A percentile compares a stretch with the other conserved stretches of the same genome.
phyloP scores from a whole-genome alignment of 2,113 vertebrate species.

The Hippopotamus amphibius region DNA sequence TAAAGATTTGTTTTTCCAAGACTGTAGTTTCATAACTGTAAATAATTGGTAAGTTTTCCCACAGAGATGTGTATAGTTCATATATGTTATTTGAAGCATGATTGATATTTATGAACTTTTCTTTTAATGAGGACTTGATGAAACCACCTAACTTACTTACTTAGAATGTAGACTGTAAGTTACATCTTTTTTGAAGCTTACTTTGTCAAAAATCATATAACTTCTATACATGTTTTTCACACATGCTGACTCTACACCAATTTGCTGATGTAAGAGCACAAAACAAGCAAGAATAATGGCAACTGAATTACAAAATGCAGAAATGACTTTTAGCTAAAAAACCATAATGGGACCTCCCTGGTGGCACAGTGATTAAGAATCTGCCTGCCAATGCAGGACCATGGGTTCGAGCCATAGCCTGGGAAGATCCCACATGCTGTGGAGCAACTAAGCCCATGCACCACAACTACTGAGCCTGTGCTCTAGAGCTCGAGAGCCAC shows the following conservation, averaged over 20 bases:
- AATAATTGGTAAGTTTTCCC: neutral
- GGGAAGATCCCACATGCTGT: too few relatives aligned
- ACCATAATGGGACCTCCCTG: neutral
- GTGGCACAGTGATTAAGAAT: too few relatives aligned
- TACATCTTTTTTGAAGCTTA: neutral
- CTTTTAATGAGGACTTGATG: neutral
- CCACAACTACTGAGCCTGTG: too few relatives aligned
- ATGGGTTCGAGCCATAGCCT: too few relatives aligned
- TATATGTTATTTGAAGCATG: constrained; percentile 13
- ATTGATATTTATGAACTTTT: constrained; percentile 5
- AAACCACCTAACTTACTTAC: neutral
- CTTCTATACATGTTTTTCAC: neutral
- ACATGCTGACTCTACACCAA: neutral
- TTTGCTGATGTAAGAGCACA: neutral
- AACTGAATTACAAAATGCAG: neutral
- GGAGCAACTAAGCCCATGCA: too few relatives aligned
- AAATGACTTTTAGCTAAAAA: neutral
- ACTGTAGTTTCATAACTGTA: neutral
- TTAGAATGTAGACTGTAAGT: neutral
- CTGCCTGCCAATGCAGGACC: too few relatives aligned
- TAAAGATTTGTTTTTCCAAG: neutral
- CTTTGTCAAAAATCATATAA: constrained; percentile 17
- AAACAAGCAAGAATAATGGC: neutral
- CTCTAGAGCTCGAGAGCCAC: too few relatives aligned
- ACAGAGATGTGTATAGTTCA: neutral